phyloP scores from a whole-genome alignment of 2,113 vertebrate species.

The Crotalus horridus region DNA sequence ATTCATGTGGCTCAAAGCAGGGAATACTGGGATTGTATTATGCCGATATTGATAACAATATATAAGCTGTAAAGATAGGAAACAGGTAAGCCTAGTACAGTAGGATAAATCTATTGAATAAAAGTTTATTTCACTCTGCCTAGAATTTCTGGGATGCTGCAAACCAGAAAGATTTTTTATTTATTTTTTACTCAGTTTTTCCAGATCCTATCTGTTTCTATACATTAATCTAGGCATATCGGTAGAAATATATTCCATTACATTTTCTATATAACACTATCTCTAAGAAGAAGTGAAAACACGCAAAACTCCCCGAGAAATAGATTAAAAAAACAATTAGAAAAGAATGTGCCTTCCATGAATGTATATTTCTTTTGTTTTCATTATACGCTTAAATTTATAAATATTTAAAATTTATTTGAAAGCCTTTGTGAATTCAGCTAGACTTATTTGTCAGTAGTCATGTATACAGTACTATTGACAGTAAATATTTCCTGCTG shows the following conservation, averaged over 20 bases:
- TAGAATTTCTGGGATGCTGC: neutral
- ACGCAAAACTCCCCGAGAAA: neutral
- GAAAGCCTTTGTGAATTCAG: neutral
- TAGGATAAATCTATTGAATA: neutral
- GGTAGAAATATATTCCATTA: neutral
- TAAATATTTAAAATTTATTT: neutral
- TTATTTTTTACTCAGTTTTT: neutral
- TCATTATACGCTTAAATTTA: neutral
- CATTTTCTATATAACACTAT: neutral
- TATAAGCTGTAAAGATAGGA: neutral
- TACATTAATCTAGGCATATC: neutral
- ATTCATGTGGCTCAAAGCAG: neutral
- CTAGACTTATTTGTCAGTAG: neutral
- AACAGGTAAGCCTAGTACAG: neutral
- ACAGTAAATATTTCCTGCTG: neutral
- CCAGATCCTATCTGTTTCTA: neutral
- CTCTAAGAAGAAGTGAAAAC: neutral
- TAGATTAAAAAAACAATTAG: neutral
- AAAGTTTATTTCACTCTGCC: neutral
- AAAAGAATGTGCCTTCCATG: neutral
- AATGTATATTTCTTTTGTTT: neutral
- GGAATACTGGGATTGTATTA: neutral
- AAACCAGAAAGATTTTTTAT: neutral
- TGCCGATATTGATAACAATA: neutral
- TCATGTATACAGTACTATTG: neutral